Evolutionary conservation across 2,113 vertebrate species (phyloP).

Genomic region (Australoheros scitulus): DNA sequence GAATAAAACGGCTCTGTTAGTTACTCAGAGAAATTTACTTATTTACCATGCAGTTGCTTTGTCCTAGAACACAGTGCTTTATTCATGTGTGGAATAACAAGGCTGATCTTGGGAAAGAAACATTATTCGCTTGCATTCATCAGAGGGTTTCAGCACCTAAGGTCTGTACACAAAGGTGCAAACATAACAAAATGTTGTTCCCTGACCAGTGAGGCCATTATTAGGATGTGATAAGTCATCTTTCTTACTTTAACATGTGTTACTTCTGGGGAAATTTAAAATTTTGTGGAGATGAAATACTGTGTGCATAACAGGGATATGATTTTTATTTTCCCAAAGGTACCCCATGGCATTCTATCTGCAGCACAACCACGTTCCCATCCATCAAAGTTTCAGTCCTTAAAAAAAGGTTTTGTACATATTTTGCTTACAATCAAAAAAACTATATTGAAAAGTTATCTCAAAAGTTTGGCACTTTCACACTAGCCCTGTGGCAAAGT

Average conservation of each 20-base stretch:
- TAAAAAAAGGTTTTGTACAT: background rate
- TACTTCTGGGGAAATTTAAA: background rate
- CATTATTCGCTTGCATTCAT: background rate
- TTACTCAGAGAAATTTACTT: background rate
- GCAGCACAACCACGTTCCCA: background rate
- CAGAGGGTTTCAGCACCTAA: background rate
- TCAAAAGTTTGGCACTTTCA: background rate
- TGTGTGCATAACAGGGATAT: background rate
- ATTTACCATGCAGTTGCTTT: background rate
- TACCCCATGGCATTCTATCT: background rate
- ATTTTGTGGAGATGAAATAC: background rate
- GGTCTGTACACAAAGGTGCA: background rate
- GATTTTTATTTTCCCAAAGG: background rate
- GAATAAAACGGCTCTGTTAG: conserved; percentile 13
- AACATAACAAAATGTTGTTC: background rate
- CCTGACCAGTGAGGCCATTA: conserved; percentile 20
- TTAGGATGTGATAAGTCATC: background rate
- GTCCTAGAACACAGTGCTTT: background rate
- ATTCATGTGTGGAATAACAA: background rate
- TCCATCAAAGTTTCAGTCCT: background rate
- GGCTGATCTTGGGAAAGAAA: background rate
- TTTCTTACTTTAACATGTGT: background rate
- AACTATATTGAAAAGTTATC: background rate
- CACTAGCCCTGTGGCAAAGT: background rate
- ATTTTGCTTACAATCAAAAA: background rate